These are phyloP conservation scores for Triplophysa dalaica DNA, from an alignment of 2,113 vertebrate genomes.

Conservation along the genomic window DNA sequence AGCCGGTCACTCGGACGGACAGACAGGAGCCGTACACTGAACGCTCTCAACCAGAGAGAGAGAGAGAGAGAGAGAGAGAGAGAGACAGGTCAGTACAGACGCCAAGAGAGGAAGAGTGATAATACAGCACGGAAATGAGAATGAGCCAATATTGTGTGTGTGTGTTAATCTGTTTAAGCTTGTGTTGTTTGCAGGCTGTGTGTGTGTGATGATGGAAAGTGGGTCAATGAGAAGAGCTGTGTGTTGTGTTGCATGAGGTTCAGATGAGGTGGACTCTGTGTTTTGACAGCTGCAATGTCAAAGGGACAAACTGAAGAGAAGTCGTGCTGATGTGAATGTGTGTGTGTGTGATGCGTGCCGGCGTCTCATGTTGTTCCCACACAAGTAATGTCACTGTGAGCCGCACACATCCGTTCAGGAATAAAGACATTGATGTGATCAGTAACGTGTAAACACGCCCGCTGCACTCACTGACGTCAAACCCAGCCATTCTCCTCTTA, in stretches of 20 bases:
- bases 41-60: slow-evolving; percentile 41
- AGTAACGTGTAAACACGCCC: slow-evolving; percentile 8
- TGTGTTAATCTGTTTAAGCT: slow-evolving; percentile 31
- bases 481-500: slow-evolving; percentile 62
- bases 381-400: neutral
- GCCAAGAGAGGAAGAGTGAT: slow-evolving; percentile 49
- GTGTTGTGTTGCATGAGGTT: neutral
- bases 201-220: neutral
- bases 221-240: neutral
- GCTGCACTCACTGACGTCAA: slow-evolving; percentile 65
- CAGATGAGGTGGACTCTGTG: neutral
- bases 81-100: slow-evolving; percentile 75
- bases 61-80: slow-evolving; percentile 24
- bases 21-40: slow-evolving; percentile 55
- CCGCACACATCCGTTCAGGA: neutral
- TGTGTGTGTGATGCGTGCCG: neutral
- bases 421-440: slow-evolving; percentile 7
- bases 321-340: neutral
- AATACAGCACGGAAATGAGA: slow-evolving; percentile 31
- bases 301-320: neutral
- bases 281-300: slow-evolving; percentile 46
- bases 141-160: neutral
- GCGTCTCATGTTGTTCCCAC: too few relatives aligned
- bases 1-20: slow-evolving; percentile 63
- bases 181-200: neutral